Conservation (phyloP, 2,113 vertebrate genomes). For the Bubo blakistoni region DNA sequence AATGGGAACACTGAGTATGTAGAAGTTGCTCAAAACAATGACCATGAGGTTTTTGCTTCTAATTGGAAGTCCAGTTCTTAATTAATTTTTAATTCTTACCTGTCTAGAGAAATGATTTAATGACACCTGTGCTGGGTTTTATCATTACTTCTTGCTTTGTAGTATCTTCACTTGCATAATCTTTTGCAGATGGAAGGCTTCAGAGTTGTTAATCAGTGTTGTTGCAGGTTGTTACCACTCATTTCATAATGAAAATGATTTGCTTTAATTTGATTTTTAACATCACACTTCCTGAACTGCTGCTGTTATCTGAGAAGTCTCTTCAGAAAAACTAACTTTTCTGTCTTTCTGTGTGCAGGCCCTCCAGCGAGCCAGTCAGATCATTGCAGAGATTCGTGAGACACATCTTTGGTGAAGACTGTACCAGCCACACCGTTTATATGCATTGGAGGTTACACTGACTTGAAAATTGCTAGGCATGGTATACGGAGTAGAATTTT, state of each 20-base stretch:
- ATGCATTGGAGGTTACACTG: slow-evolving; percentile 42
- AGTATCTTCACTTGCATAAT: not conserved
- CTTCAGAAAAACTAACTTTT: not conserved
- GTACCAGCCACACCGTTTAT: slow-evolving; percentile 1
- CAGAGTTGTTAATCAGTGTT: not conserved
- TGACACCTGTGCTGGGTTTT: not conserved
- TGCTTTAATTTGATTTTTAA: not conserved
- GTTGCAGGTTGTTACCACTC: not conserved
- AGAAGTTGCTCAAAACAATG: not conserved
- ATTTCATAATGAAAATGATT: not conserved
- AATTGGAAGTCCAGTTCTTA: not conserved
- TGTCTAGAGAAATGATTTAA: not conserved
- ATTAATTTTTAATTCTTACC: not conserved
- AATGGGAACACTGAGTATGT: not conserved
- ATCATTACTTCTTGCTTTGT: not conserved
- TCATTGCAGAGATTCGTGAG: slow-evolving; percentile 97
- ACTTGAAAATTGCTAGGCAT: slow-evolving; percentile 73
- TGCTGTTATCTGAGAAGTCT: not conserved
- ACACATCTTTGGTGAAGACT: slow-evolving; percentile 94
- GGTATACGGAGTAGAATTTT: slow-evolving; percentile 77
- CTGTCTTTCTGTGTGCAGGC: slow-evolving; percentile 75
- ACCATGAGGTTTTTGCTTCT: not conserved
- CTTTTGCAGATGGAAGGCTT: not conserved
- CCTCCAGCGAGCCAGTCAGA: slow-evolving; percentile 95
- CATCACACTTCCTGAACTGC: not conserved